Conservation (phyloP, 1,140 invertebrate genomes). For the Drusus annulatus region DNA sequence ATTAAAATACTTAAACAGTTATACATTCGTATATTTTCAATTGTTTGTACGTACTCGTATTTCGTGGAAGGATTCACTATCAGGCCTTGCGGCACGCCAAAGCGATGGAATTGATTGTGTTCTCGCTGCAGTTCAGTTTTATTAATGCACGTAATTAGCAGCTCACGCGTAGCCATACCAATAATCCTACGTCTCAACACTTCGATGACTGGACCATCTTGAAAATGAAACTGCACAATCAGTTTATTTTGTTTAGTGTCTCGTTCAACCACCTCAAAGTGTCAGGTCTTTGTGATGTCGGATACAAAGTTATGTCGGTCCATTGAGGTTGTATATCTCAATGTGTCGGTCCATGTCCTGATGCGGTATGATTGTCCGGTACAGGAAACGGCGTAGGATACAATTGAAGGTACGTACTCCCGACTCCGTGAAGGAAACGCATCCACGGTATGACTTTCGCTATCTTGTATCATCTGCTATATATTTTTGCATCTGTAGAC, state of each 20-base stretch:
- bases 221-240: no score
- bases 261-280: no score
- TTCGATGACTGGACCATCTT: no score
- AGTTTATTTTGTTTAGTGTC: no score
- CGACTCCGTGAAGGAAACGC: constrained; percentile 16
- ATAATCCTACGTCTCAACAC: background rate
- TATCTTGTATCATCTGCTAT: constrained; percentile 30
- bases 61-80: no score
- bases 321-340: no score
- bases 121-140: background rate
- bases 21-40: no score
- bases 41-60: no score
- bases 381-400: constrained; percentile 27
- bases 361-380: constrained; percentile 1
- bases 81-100: constrained; percentile 3
- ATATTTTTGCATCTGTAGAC: constrained; percentile 28
- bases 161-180: background rate
- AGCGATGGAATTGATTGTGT: constrained; percentile 1
- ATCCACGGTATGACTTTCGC: constrained; percentile 22
- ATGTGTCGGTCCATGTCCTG: background rate
- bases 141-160: constrained; percentile 9
- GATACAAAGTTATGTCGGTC: no score
- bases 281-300: no score
- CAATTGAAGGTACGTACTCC: constrained; percentile 23
- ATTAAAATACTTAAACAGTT: no score